Evolutionary conservation across 2,888 invertebrate genomes (phyloP), one percentile per base, ranked within the genome.

Genomic region (Melieria omissa): DNA sequence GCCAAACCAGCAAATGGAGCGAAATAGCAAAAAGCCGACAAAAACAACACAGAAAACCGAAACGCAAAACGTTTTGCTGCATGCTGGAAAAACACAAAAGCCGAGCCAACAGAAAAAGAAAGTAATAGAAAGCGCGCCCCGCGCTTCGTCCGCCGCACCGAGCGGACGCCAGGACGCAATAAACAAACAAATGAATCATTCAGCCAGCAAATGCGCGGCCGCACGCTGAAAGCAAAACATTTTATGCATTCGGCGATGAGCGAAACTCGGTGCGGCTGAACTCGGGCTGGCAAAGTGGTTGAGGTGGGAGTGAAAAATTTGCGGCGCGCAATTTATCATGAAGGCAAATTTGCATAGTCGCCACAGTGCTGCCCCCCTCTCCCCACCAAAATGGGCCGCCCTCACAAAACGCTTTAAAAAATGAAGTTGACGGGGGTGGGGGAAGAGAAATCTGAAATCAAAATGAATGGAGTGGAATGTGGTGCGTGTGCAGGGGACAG

Each of bases 261-360:
- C 45, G 14, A 3, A 42, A 61, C 5, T 16, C n/a, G 12, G n/a
- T 14, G 10, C n/a, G 10, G 10, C 41, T 42, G 64, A 8, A 8
- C 9, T 52, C 42, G 5, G 12, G 12, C 14, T 29, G 16, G 16
- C 8, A 2, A 5, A 12, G 42, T 42, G 12, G 42, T 29, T 29
- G 2, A 2, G 29, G 14, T 52, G 52, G 8, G 41, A 52, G 41
- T 4, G 52, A 41, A 52, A 52, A 52, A 49, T 29, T 52, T 41
- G 10, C 64, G 52, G 44, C 64, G 52, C 41, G 42, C 49, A 64
- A 64, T 64, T 52, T 52, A 64, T 64, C 64, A 64, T 10, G 42
- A 14, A 52, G n/a, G 29, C 41, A 64, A 64, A 64, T 64, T 64
- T 49, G 9, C 64, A 52, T 52, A 42, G 8, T 2, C 42, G 49